Conservation (phyloP, 2,113 vertebrate species). For the Pachycephala philippinensis region DNA sequence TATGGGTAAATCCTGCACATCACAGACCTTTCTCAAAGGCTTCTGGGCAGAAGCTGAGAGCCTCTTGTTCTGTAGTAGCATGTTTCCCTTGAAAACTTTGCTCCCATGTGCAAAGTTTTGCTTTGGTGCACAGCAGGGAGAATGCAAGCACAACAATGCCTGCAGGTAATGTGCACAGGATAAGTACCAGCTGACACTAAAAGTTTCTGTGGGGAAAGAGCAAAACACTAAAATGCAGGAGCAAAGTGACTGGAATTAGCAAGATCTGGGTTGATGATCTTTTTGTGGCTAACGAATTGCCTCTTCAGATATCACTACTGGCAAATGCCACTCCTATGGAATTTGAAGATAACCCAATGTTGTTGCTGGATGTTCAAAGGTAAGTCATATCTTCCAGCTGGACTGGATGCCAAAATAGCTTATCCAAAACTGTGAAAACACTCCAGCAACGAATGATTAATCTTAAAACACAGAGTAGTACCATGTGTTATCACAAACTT, state of each 20-base stretch:
- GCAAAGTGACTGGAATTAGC: not conserved
- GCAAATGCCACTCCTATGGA: not conserved
- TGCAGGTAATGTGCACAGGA: not conserved
- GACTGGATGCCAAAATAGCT: not conserved
- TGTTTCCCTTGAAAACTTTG: not conserved
- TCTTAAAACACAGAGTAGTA: not conserved
- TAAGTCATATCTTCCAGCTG: not conserved
- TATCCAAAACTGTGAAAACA: not conserved
- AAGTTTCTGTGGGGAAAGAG: not conserved
- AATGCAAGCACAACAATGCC: not conserved
- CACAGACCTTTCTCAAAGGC: not conserved
- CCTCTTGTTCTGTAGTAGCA: not conserved
- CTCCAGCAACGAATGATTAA: not conserved
- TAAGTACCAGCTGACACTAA: not conserved
- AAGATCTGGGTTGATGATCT: not conserved
- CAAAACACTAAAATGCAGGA: not conserved
- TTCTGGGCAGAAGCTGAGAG: not conserved
- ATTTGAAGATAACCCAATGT: not conserved
- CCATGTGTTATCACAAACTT: not conserved
- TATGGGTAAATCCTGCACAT: not conserved
- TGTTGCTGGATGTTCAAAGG: not conserved
- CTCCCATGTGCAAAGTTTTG: not conserved
- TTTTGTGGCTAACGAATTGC: not conserved
- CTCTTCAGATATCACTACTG: not conserved
- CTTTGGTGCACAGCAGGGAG: not conserved